These are phyloP conservation scores for cattle (Bos taurus) DNA, from an alignment of 2,113 vertebrate species.

Conservation along the genomic window DNA sequence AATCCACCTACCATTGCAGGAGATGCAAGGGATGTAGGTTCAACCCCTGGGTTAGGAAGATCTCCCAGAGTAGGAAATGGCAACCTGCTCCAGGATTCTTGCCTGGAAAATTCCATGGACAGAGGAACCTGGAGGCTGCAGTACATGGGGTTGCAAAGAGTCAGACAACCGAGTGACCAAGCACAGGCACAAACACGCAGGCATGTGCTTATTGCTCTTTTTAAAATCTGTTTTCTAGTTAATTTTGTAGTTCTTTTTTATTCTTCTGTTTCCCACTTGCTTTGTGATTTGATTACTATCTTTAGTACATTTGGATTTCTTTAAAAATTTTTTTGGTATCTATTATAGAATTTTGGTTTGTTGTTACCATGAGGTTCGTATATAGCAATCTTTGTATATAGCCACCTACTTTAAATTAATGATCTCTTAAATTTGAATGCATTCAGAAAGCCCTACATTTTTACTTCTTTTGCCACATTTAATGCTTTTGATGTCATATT, in stretches of 20 bases:
- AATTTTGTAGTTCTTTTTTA: not conserved
- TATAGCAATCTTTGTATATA: not conserved
- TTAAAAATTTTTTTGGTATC: not conserved
- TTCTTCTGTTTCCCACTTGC: not conserved
- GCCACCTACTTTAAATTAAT: not conserved
- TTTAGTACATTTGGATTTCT: not conserved
- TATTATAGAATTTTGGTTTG: not conserved
- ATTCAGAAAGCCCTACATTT: not conserved
- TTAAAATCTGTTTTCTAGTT: not conserved
- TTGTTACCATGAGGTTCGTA: not conserved
- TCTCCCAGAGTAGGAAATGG: not conserved
- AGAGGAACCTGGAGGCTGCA: not conserved
- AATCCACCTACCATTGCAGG: not conserved
- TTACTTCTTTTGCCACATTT: not conserved
- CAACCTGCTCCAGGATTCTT: not conserved
- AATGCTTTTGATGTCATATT: not conserved
- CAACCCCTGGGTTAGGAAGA: not conserved
- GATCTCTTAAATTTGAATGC: not conserved
- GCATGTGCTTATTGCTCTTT: not conserved
- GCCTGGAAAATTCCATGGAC: not conserved
- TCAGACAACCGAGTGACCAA: not conserved
- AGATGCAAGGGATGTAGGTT: not conserved
- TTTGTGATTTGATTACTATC: not conserved
- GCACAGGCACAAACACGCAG: not conserved
- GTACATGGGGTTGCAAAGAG: not conserved